These are phyloP conservation scores for Chauna torquata DNA, from an alignment of 2,113 vertebrate species.

Conservation along the genomic window DNA sequence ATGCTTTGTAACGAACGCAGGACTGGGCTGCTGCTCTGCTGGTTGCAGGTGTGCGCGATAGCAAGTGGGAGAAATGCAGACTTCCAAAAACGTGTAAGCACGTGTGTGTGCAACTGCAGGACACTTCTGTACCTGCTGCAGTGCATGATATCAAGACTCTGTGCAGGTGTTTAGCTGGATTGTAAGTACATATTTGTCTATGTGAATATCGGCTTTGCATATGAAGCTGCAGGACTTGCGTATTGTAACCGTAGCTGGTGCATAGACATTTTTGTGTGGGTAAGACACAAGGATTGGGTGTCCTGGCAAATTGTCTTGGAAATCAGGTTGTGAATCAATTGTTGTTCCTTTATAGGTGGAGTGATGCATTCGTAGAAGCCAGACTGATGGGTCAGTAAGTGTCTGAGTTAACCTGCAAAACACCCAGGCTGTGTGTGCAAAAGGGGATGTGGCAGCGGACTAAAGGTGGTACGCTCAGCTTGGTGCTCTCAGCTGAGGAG, in stretches of 20 bases:
- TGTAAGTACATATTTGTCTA: background rate
- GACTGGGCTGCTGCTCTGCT: background rate
- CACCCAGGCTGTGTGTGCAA: background rate
- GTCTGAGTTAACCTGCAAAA: no score
- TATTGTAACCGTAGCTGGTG: no score
- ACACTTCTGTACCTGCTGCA: rapidly evolving
- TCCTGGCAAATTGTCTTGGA: background rate
- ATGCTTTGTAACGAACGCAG: rapidly evolving
- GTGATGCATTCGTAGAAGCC: background rate
- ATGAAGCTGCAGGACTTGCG: no score
- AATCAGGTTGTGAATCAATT: background rate
- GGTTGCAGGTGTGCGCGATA: background rate
- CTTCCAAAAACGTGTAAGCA: background rate
- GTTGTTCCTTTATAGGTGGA: background rate
- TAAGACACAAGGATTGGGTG: no score
- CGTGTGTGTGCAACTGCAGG: background rate
- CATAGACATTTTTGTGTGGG: background rate
- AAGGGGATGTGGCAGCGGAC: background rate
- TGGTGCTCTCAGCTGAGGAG: background rate
- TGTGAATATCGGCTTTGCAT: background rate
- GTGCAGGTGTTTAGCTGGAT: background rate
- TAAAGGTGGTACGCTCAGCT: no score
- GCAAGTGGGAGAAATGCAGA: background rate
- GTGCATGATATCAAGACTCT: background rate
- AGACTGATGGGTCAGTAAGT: no score